phyloP scores from a whole-genome alignment of 2,113 vertebrate genomes.

The Neotragus moschatus region DNA sequence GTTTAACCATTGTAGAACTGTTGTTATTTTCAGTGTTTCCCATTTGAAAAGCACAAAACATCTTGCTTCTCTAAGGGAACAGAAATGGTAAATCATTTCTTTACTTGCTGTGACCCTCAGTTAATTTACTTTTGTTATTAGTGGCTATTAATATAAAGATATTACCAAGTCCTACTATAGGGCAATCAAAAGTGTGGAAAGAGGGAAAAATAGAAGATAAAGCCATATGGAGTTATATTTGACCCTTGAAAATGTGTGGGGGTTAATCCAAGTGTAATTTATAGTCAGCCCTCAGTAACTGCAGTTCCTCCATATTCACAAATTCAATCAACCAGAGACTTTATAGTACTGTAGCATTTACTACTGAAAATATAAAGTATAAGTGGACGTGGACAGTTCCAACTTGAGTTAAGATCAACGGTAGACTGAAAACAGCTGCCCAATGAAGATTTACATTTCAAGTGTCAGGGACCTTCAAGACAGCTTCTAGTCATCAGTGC shows the following conservation, averaged over 20 bases:
- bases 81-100: conserved; percentile 22
- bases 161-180: background rate
- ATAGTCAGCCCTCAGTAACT: background rate
- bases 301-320: background rate
- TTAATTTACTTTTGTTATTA: background rate
- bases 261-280: background rate
- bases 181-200: background rate
- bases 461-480: background rate
- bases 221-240: background rate
- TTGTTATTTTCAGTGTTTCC: background rate
- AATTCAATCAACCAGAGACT: background rate
- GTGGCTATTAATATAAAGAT: conserved; percentile 11
- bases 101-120: background rate
- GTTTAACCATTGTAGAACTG: background rate
- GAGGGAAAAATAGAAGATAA: conserved; percentile 8
- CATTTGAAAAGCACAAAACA: conserved; percentile 30
- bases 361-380: background rate
- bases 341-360: background rate
- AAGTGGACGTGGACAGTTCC: background rate
- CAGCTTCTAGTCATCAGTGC: background rate
- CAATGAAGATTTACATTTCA: conserved; percentile 23
- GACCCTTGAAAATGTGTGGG: background rate
- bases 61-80: background rate
- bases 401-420: background rate
- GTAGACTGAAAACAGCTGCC: background rate